Percentiles rank a stretch among this genome's conserved stretches.
phyloP scores from a whole-genome alignment of 2,888 invertebrate species.

The Drosophila borborema region DNA sequence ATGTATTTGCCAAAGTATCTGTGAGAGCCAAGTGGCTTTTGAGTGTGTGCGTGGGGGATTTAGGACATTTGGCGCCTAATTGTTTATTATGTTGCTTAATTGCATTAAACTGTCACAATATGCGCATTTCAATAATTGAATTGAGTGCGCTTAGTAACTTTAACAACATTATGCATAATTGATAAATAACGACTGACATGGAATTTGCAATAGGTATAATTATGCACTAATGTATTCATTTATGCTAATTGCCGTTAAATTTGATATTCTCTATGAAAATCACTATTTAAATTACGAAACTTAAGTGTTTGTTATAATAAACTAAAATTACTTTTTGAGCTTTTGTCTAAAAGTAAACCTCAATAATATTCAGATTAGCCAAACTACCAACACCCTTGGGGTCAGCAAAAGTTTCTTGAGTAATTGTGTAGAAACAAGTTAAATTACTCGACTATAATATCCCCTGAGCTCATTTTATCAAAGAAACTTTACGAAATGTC shows the following conservation, averaged over 20 bases:
- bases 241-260: not conserved
- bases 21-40: not conserved
- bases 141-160: conserved; percentile 34
- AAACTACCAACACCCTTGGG: not conserved
- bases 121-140: conserved; percentile 36
- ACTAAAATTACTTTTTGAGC: not conserved
- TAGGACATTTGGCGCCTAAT: conserved; percentile 64
- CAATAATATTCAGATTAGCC: not conserved
- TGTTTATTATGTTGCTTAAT: conserved; percentile 65
- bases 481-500: too few relatives aligned
- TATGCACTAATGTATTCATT: conserved; percentile 1
- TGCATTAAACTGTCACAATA: conserved; percentile 49
- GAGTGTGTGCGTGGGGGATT: conserved; percentile 14
- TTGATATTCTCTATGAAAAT: not conserved
- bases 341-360: too few relatives aligned
- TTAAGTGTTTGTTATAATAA: not conserved
- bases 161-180: conserved; percentile 44
- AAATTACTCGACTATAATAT: not conserved
- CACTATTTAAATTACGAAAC: not conserved
- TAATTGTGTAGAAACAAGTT: not conserved
- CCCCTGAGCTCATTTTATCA: not conserved
- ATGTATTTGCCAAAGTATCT: not conserved
- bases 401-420: not conserved
- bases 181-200: conserved; percentile 20
- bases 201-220: not conserved